Evolutionary conservation across 2,113 vertebrate species (phyloP), one percentile per base, ranked within the genome.

Genomic region (Larimichthys polyactis): DNA sequence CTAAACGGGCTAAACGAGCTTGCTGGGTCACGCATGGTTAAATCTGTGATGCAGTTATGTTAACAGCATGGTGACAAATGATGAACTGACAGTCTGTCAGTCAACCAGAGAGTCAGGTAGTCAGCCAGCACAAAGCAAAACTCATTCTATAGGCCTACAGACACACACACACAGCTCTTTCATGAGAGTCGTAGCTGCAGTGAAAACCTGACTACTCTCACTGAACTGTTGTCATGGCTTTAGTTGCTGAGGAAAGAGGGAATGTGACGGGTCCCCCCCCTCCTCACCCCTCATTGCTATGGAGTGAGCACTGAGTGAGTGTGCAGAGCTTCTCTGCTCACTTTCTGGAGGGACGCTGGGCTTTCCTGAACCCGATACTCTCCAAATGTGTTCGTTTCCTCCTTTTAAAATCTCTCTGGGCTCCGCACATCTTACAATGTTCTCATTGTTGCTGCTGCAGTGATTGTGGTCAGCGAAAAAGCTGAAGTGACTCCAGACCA

Each of bases 181-280:
- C 48, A 12, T 72, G 3, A 29, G 24, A 51, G 15, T 24, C 65
- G 63, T 58, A 43, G 51, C 55, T 20, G n/a, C 40, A 78, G 14
- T 54, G 6, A 87, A 79, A 70, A 48, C 10, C 27, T 75, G 49
- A 6, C 11, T 43, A 81, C 22, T 44, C 51, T 70, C 19, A 82
- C 71, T 80, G 75, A 84, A 72, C 48, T 59, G 91, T 92, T 83
- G 90, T 81, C 89, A 90, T 75, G 89, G 85, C 24, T 91, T 58
- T 71, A 52, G 89, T 86, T 88, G 87, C 93, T 78, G 87, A 85
- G 89, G 48, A 90, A 20, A 64, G 72, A 58, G 75, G 65, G 91
- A 93, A 93, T 91, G 91, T 67, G 74, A 69, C 11, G 7, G 7
- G 54, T 54, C 55, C 70, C 54, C 78, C 78, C 32, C 32, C 32